A percentile compares a stretch with the other conserved stretches of the same genome.
These are phyloP conservation scores for Axis porcinus DNA, from an alignment of 2,113 vertebrate genomes.

Conservation along the genomic window DNA sequence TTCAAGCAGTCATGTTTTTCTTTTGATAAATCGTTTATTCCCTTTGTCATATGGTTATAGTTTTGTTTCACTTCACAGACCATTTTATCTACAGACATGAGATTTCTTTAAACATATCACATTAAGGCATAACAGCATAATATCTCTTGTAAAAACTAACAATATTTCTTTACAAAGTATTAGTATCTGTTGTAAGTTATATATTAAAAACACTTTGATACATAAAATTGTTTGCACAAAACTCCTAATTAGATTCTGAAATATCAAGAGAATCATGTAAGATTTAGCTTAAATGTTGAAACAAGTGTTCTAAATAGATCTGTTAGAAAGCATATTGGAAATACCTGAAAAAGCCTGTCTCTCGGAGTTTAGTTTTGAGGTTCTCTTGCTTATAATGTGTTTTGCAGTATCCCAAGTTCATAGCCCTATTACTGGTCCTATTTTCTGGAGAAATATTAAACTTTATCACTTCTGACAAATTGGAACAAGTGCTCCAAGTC, in stretches of 20 bases:
- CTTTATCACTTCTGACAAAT: neutral
- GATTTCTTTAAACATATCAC: neutral
- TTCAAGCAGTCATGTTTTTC: neutral
- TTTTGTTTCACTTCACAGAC: neutral
- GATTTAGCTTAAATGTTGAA: neutral
- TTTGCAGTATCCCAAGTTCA: neutral
- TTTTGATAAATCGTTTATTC: neutral
- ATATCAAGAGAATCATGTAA: neutral
- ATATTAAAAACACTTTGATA: neutral
- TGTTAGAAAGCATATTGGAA: neutral
- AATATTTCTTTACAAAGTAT: neutral
- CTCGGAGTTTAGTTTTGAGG: neutral
- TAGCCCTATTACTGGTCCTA: neutral
- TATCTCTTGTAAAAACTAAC: neutral
- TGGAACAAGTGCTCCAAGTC: neutral
- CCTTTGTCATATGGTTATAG: neutral
- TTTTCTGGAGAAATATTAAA: conserved; percentile 7
- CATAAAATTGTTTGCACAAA: neutral
- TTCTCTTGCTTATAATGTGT: neutral
- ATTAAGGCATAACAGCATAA: neutral
- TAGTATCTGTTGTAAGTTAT: neutral
- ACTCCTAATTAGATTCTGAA: neutral
- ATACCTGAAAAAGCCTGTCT: neutral
- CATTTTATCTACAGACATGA: neutral
- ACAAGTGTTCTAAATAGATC: neutral